phyloP scores from a whole-genome alignment of 2,888 invertebrate genomes.

The Ctenicera cuprea region DNA sequence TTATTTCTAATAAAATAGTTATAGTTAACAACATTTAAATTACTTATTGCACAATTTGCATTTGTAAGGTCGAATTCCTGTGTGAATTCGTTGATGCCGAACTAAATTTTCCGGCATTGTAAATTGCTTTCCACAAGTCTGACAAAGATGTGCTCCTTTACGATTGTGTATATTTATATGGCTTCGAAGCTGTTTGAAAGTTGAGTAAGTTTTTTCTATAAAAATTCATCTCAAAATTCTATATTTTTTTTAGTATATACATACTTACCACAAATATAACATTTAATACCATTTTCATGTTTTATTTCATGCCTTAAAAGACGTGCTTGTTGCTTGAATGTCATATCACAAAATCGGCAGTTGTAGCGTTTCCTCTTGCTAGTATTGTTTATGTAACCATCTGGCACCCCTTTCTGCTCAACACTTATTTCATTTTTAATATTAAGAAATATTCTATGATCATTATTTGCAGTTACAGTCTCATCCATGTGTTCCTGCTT shows the following conservation, averaged over 20 bases:
- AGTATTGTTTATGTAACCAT: not conserved
- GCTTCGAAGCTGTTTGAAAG: conserved; percentile 35
- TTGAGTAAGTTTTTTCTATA: conserved; percentile 28
- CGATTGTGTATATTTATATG: conserved; percentile 48
- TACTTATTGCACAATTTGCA: conserved; percentile 46
- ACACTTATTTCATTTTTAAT: not conserved
- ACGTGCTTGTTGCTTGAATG: conserved; percentile 39
- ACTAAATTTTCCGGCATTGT: conserved; percentile 50
- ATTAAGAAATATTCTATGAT: not conserved
- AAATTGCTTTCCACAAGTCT: conserved; percentile 50
- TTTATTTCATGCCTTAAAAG: conserved; percentile 39
- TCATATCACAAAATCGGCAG: conserved; percentile 40
- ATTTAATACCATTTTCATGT: conserved; percentile 43
- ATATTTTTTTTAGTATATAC: not conserved
- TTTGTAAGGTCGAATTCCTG: conserved; percentile 40
- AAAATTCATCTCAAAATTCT: no score
- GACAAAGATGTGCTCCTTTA: conserved; percentile 50
- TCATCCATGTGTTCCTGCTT: no score
- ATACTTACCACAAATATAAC: conserved; percentile 40
- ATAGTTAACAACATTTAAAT: not conserved
- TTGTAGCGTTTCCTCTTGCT: conserved; percentile 22
- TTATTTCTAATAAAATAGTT: not conserved
- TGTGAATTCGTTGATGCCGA: conserved; percentile 45
- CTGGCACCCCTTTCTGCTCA: not conserved
- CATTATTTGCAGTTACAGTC: not conserved